Conservation (phyloP, 2,113 vertebrate species). For the Larimichthys crocea region DNA sequence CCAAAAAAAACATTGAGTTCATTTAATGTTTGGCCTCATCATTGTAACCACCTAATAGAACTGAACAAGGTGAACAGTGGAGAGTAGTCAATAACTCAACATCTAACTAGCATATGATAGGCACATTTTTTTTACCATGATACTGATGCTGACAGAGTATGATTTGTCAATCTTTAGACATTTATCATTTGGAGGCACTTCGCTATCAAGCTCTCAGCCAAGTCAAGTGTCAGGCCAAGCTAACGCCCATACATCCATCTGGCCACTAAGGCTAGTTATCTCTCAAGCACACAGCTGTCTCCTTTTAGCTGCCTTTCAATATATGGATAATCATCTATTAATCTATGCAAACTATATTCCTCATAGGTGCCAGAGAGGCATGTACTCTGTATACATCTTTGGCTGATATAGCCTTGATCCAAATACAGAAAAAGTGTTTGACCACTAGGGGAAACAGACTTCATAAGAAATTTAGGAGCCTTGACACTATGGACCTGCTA, state of each 20-base stretch:
- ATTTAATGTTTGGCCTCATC: neutral
- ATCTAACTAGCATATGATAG: neutral
- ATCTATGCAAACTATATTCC: neutral
- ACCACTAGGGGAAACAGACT: neutral
- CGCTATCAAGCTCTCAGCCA: slow-evolving; percentile 22
- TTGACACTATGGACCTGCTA: neutral
- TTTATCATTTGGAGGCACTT: slow-evolving; percentile 27
- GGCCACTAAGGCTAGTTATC: slow-evolving; percentile 11
- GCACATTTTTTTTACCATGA: neutral
- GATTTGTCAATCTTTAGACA: slow-evolving; percentile 10
- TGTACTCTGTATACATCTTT: neutral
- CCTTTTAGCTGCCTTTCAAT: neutral
- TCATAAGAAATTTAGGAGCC: neutral
- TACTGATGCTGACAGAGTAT: neutral
- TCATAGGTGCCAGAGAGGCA: neutral
- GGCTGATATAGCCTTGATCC: neutral
- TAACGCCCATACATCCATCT: slow-evolving; percentile 15
- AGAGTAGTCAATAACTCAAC: neutral
- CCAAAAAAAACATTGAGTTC: neutral
- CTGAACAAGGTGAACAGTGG: neutral
- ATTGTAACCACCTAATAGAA: neutral
- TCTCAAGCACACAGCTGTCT: slow-evolving; percentile 24
- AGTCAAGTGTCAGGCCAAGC: slow-evolving; percentile 28
- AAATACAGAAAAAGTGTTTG: neutral
- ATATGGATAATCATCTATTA: neutral